phyloP scores from a whole-genome alignment of 2,113 vertebrate genomes.

The Tragelaphus scriptus region DNA sequence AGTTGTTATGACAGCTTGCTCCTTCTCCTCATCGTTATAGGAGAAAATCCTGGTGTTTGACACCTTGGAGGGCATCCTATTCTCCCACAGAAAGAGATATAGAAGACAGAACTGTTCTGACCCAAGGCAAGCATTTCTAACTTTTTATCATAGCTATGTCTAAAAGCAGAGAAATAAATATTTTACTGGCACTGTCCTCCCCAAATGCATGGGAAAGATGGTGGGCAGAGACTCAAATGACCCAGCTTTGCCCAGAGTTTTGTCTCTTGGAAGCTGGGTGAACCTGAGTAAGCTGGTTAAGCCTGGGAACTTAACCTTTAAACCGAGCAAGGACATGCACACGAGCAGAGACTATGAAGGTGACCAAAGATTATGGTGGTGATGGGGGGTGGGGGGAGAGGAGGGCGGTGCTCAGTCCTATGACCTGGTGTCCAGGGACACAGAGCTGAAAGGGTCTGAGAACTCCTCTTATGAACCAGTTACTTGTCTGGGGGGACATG shows the following conservation, averaged over 20 bases:
- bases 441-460: neutral
- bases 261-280: neutral
- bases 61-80: neutral
- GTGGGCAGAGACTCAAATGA: neutral
- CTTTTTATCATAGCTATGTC: neutral
- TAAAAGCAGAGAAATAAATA: neutral
- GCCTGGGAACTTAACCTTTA: neutral
- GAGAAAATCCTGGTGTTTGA: neutral
- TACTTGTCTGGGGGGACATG: neutral
- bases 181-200: neutral
- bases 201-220: neutral
- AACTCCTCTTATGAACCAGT: neutral
- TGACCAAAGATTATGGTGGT: neutral
- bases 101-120: neutral
- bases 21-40: neutral
- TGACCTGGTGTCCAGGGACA: neutral
- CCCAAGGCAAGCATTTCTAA: neutral
- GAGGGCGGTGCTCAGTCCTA: neutral
- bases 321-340: neutral
- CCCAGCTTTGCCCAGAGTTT: neutral
- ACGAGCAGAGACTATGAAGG: neutral
- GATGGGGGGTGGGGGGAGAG: accelerated
- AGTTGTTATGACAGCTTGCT: neutral
- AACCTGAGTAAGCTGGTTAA: neutral
- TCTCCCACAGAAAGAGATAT: neutral